Conservation (phyloP, 2,113 vertebrate species). For the Pangasianodon hypophthalmus region DNA sequence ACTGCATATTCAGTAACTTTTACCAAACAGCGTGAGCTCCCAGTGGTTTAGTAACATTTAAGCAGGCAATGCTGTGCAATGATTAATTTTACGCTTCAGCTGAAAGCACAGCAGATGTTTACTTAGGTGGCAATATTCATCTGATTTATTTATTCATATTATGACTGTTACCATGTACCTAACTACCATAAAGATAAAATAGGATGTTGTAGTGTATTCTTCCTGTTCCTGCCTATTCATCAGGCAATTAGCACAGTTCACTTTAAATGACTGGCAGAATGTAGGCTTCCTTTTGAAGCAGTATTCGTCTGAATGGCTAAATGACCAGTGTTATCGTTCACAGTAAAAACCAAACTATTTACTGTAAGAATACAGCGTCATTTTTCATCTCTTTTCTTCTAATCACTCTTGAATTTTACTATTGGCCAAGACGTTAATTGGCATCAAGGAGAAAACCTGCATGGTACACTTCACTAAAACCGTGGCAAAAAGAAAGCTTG, state of each 20-base stretch:
- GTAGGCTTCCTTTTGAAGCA: background rate
- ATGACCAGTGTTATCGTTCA: background rate
- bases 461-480: background rate
- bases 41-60: background rate
- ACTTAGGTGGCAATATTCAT: background rate
- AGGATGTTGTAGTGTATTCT: background rate
- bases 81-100: background rate
- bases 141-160: background rate
- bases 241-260: background rate
- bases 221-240: background rate
- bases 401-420: background rate
- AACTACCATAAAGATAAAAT: background rate
- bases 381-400: background rate
- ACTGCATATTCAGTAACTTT: background rate
- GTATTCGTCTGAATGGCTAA: background rate
- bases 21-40: background rate
- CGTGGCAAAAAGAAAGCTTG: background rate
- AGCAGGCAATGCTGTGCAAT: background rate
- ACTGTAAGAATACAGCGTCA: background rate
- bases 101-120: background rate
- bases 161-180: too few species aligned
- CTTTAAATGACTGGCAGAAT: background rate
- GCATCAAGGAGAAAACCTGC: background rate
- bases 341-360: background rate
- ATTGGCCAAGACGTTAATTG: background rate